phyloP scores from a whole-genome alignment of 2,888 invertebrate species.

The Cenopis cana region DNA sequence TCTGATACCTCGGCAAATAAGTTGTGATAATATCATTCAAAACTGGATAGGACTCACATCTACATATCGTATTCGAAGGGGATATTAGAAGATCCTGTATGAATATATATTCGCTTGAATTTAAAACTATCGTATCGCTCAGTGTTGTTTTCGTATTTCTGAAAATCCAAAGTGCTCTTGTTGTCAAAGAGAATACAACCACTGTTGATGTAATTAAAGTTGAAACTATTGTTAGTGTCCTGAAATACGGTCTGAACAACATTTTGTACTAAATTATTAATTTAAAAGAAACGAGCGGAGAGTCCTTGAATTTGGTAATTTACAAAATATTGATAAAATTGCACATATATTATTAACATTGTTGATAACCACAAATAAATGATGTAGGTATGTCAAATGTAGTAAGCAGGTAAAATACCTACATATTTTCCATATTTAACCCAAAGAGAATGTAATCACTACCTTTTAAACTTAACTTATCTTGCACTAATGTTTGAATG shows the following conservation, averaged over 20 bases:
- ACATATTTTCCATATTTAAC: not conserved
- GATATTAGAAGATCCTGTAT: constrained; percentile 54
- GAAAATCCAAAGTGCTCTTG: constrained; percentile 64
- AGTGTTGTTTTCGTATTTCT: constrained; percentile 57
- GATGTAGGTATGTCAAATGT: not conserved
- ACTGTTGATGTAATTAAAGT: constrained; percentile 57
- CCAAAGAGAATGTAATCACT: too few relatives aligned
- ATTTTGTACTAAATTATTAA: not conserved
- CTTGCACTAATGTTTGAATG: too few relatives aligned
- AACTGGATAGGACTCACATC: constrained; percentile 56
- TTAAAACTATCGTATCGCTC: constrained; percentile 53
- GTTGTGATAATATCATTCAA: not conserved
- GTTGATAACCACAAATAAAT: not conserved
- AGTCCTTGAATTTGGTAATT: not conserved
- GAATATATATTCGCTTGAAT: constrained; percentile 53
- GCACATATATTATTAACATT: not conserved
- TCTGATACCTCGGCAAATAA: not conserved
- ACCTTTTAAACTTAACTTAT: not conserved
- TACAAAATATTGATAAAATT: not conserved
- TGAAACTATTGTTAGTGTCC: constrained; percentile 50
- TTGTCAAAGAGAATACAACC: too few relatives aligned
- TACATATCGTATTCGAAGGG: constrained; percentile 57
- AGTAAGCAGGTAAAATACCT: not conserved
- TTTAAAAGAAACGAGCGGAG: not conserved
- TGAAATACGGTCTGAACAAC: not conserved